Conservation (phyloP, 2,113 vertebrate genomes). For the Ondatra zibethicus region DNA sequence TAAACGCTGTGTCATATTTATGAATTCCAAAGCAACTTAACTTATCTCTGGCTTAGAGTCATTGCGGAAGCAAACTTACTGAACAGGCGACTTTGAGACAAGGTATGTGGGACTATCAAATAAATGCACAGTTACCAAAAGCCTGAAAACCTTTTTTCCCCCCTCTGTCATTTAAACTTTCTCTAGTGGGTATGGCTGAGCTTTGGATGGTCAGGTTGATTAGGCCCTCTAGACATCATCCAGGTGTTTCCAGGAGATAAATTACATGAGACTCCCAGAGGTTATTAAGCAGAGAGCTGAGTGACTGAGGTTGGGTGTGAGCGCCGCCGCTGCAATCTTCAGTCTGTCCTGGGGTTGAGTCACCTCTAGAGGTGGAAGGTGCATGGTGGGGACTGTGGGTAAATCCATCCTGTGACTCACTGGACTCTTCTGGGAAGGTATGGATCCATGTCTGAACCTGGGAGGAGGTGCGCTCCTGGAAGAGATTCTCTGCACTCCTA, state of each 20-base stretch:
- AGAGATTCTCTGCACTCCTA: neutral
- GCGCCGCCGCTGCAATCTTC: neutral
- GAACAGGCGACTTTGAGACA: conserved; percentile 12
- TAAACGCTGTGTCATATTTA: conserved; percentile 40
- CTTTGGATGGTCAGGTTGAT: neutral
- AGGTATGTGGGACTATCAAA: neutral
- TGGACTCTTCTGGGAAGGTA: conserved; percentile 28
- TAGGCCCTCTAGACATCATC: neutral
- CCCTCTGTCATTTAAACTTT: conserved; percentile 27
- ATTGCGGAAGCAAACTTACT: neutral
- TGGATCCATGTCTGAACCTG: neutral
- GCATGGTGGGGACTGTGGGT: neutral
- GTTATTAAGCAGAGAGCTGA: neutral
- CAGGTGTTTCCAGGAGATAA: neutral
- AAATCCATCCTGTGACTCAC: conserved; percentile 57
- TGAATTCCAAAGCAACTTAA: conserved; percentile 54
- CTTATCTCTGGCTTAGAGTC: conserved; percentile 36
- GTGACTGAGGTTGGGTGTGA: conserved; percentile 27
- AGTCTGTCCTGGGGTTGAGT: conserved; percentile 47
- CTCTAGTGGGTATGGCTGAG: neutral
- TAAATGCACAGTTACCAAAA: neutral
- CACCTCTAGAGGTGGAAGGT: conserved; percentile 28
- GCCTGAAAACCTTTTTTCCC: no score
- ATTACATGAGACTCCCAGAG: neutral
- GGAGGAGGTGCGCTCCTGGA: neutral